These are phyloP conservation scores for Ciona savignyi DNA, from an alignment of 23 tunicate genomes.

Conservation along the genomic window DNA sequence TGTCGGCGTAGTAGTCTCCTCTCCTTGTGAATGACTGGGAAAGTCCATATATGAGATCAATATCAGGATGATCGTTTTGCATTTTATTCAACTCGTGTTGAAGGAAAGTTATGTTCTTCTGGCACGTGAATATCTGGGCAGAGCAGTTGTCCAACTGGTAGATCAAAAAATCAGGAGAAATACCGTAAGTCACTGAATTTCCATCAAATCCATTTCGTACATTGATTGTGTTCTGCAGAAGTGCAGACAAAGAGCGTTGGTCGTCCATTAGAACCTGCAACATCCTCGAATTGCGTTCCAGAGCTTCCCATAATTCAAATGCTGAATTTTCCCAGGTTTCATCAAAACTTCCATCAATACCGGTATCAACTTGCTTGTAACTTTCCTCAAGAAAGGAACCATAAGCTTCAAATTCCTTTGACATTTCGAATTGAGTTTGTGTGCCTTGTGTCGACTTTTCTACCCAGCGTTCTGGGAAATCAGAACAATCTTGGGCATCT, in stretches of 20 bases:
- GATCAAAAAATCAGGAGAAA: slow-evolving; percentile 65
- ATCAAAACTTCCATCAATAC: neutral
- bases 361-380: neutral
- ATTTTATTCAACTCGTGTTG: slow-evolving; percentile 42
- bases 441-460: too few relatives aligned
- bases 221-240: slow-evolving; percentile 51
- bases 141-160: slow-evolving; percentile 77
- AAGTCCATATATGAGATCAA: slow-evolving; percentile 12
- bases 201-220: slow-evolving; percentile 19
- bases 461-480: too few relatives aligned
- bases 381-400: neutral
- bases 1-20: neutral
- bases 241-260: slow-evolving; percentile 41
- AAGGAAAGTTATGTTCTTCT: slow-evolving; percentile 32
- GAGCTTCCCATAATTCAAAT: slow-evolving; percentile 31
- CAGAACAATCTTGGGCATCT: too few relatives aligned
- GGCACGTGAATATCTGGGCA: slow-evolving; percentile 42
- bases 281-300: slow-evolving; percentile 8
- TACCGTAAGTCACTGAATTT: slow-evolving; percentile 41
- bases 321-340: slow-evolving; percentile 2
- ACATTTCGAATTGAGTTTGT: too few relatives aligned
- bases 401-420: neutral
- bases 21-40: neutral
- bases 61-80: slow-evolving; percentile 29
- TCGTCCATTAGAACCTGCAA: slow-evolving; percentile 49